Base-by-base conservation (phyloP, 2,888 invertebrate genomes). In the Pegoplata infirma region DNA sequence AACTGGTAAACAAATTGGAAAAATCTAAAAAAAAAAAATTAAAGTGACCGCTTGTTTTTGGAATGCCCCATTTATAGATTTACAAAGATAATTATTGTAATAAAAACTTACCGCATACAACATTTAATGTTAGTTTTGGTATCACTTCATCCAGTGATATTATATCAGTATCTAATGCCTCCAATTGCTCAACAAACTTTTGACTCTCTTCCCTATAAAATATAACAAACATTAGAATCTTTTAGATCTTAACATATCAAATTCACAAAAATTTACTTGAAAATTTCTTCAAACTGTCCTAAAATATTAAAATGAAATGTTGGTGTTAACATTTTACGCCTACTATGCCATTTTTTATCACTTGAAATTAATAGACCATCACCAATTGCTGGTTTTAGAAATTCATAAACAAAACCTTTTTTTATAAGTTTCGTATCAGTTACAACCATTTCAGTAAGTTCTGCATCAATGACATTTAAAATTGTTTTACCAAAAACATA, bases 301-400 rank as follows among this genome's bases (percentile, higher is more conserved):
- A 87, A 80, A 55, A 88, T 87, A 69, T 85, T 88, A 0, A 88
- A 88, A 49, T 88, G 87, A 59, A 87, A 87, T 0, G 88, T 86
- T 0, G 86, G 85, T 1, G 88, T 87, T 3, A 87, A 78, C 83
- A 87, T 82, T 76, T 87, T 87, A 14, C 87, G 82, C 3, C 87
- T 80, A 0, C 81, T 23, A 58, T 87, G 86, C 88, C 87, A 87
- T 72, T 88, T 87, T 40, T 86, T 82, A 55, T 85, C 87, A 8
- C 85, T 83, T 1, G 86, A 85, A 4, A 84, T 86, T 6, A 87
- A 49, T 0, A 87, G 68, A 0, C 87, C 87, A 0, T 84, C 84
- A 3, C 82, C 82, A 0, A 87, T 19, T 4, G 86, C 85, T 6
- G 88, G 85, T 6, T 83, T 76, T 2, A 87, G 40, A 40, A 86